A percentile compares a stretch with the other conserved stretches of the same genome.
phyloP scores from a whole-genome alignment of 1,140 invertebrate species.

The Drosophila neocordata region DNA sequence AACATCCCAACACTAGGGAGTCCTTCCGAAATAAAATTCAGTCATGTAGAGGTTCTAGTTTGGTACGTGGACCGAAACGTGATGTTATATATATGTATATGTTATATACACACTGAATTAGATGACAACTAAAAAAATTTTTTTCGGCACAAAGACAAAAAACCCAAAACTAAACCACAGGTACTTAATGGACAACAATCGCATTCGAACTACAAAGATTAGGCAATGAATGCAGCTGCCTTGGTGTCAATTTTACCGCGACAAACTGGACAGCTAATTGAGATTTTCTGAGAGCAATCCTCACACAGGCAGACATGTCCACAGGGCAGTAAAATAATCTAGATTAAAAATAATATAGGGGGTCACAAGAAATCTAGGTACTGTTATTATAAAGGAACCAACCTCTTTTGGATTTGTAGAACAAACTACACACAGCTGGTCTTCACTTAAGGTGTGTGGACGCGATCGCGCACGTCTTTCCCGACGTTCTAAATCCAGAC shows the following conservation, averaged over 20 bases:
- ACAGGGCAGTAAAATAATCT: slow-evolving; percentile 91
- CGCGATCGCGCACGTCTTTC: slow-evolving; percentile 86
- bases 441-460: slow-evolving; percentile 86
- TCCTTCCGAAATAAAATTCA: background rate
- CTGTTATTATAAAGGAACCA: slow-evolving; percentile 1
- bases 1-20: no score
- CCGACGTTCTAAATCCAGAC: slow-evolving; percentile 86
- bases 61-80: background rate
- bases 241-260: slow-evolving; percentile 86
- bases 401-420: slow-evolving; percentile 89
- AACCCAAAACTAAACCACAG: slow-evolving; percentile 21
- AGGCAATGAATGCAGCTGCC: slow-evolving; percentile 88
- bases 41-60: background rate
- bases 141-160: slow-evolving; percentile 28
- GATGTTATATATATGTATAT: background rate
- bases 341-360: slow-evolving; percentile 15
- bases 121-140: slow-evolving; percentile 32
- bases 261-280: slow-evolving; percentile 88
- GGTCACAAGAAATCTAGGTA: background rate
- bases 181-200: slow-evolving; percentile 41
- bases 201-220: slow-evolving; percentile 37
- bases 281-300: slow-evolving; percentile 89
- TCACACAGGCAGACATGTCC: slow-evolving; percentile 93
- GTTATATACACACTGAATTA: background rate
- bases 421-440: slow-evolving; percentile 91